These are phyloP conservation scores for Ursus arctos DNA, from an alignment of 2,113 vertebrate genomes.

Conservation along the genomic window DNA sequence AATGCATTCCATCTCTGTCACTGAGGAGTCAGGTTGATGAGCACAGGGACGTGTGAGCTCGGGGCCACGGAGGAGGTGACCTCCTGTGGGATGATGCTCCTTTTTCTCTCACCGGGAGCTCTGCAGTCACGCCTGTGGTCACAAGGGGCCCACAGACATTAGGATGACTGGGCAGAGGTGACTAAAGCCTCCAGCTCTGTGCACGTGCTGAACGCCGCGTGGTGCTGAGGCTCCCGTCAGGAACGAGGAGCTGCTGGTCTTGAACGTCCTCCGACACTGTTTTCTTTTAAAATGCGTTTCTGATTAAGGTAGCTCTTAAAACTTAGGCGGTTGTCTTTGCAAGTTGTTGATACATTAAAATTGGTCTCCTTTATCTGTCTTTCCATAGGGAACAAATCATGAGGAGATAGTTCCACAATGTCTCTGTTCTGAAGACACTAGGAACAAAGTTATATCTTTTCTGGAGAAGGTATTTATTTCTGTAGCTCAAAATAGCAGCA, in stretches of 20 bases:
- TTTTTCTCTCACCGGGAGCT: background rate
- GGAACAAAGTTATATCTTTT: conserved; percentile 93
- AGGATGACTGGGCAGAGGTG: background rate
- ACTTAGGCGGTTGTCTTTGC: background rate
- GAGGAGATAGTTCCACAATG: conserved; percentile 95
- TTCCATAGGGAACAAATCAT: conserved; percentile 93
- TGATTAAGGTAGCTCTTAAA: conserved; percentile 1
- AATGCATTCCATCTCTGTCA: background rate
- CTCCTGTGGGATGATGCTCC: background rate
- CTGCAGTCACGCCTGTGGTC: background rate
- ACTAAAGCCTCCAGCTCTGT: background rate
- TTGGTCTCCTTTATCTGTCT: conserved; percentile 13
- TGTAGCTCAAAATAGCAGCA: background rate
- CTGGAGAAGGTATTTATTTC: conserved; percentile 93
- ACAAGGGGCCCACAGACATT: background rate
- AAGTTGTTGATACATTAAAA: background rate
- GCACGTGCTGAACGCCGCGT: too few species aligned
- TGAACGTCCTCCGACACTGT: background rate
- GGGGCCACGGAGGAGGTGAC: background rate
- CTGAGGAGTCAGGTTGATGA: background rate
- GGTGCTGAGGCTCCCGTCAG: background rate
- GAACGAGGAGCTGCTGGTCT: background rate
- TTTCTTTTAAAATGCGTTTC: conserved; percentile 29
- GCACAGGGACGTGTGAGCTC: background rate
- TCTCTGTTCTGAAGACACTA: conserved; percentile 92